These are phyloP conservation scores for Bolinopsis microptera DNA, from an alignment of 37 sponge, comb jelly and placozoan genomes.

Conservation along the genomic window DNA sequence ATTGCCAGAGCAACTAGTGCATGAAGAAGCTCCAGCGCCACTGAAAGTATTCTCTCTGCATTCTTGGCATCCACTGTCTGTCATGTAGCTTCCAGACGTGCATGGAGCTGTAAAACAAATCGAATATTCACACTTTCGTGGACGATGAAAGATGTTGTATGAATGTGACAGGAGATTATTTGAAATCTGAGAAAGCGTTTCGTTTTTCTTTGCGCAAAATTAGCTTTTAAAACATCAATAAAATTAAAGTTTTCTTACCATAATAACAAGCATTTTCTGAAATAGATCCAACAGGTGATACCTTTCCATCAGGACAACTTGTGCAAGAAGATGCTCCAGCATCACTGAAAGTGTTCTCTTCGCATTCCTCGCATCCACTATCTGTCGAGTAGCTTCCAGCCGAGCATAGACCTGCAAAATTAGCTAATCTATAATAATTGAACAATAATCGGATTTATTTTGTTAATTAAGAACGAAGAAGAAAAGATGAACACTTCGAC, in stretches of 20 bases:
- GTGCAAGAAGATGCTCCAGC: background rate
- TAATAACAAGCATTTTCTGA: background rate
- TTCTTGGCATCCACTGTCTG: slow-evolving; percentile 4
- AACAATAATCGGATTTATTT: too few species aligned
- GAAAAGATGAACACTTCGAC: background rate
- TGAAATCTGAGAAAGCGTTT: too few species aligned
- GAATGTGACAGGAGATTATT: too few species aligned
- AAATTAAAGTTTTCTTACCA: too few species aligned
- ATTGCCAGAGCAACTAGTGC: background rate
- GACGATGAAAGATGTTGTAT: too few species aligned
- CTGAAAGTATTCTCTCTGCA: slow-evolving; percentile 24
- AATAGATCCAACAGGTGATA: background rate
- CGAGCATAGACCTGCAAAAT: background rate
- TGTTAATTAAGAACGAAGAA: background rate
- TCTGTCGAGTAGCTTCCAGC: slow-evolving; percentile 24
- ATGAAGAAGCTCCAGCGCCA: slow-evolving; percentile 13
- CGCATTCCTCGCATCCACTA: slow-evolving; percentile 16
- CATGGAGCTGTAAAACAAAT: slow-evolving; percentile 35
- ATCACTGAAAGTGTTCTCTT: slow-evolving; percentile 30
- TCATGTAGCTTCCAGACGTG: slow-evolving; percentile 17
- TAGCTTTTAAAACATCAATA: too few species aligned
- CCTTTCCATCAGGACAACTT: background rate
- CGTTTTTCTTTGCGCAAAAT: too few species aligned
- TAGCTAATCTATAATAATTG: background rate
- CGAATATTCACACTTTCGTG: background rate